Base-by-base conservation (phyloP, 1,140 invertebrate genomes). In the Apis laboriosa region DNA sequence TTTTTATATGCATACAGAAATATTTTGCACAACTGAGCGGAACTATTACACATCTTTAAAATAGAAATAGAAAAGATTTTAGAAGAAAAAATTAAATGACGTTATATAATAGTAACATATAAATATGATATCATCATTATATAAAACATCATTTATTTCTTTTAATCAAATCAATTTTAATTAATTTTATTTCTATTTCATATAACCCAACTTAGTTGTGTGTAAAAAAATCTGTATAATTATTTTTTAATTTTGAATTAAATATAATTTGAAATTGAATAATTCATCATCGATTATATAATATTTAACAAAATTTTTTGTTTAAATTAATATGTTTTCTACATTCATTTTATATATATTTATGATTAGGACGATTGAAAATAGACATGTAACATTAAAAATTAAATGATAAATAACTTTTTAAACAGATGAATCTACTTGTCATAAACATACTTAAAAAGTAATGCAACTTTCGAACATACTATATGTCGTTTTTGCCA, bases 381-480 rank as follows among this genome's bases (percentile, higher is more conserved):
- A 84, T 13, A 75, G 64, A 55, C 19, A 1, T 43, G 19, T 21
- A 13, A 43, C 58, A 73, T 66, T 24, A 60, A 15, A 85, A 43
- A 1, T 86, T 28, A 82, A 77, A 74, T 80, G 28, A 84, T 83
- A 66, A 61, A 60, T 75, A 61, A 79, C 66, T 58, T 71, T 77
- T 17, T 43, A 79, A 75, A 77, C 34, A 72, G 49, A 64, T 58
- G 67, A 88, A 83, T 80, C 74, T 74, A 90, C 56, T 87, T 84
- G 85, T 80, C 80, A 83, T 60, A 49, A 88, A 87, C 34, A 86
- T 70, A 89, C 61, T 77, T 66, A 77, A 84, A 89, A 87, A 83
- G 78, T 79, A 85, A 86, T 84, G 53, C 74, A 79, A 87, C 24
- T 76, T 75, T 60, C 51, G 60, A 79, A 66, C 61, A 34, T 81